phyloP scores from a whole-genome alignment of 1,140 invertebrate species.

The Cydia pomonella region DNA sequence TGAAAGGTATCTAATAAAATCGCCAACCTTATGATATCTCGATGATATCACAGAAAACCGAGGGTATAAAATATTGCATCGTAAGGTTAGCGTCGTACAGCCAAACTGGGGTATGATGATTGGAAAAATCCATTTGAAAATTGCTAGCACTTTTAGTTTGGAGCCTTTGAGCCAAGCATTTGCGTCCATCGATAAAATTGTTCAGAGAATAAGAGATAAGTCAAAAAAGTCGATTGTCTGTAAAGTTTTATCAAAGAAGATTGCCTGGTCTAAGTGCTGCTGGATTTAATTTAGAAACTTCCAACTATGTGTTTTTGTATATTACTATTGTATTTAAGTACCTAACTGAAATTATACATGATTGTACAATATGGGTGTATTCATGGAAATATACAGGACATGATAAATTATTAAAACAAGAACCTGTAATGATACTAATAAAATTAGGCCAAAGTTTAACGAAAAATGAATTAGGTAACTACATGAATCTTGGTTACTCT shows the following conservation, averaged over 20 bases:
- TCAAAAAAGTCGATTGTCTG: background rate
- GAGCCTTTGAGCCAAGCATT: background rate
- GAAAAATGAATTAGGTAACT: no score
- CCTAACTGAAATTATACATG: no score
- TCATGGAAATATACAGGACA: no score
- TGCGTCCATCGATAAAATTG: background rate
- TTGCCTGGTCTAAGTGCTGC: background rate
- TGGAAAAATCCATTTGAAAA: conserved; percentile 3
- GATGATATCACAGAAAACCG: background rate
- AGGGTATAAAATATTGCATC: background rate
- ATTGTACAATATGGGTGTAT: no score
- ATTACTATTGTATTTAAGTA: no score
- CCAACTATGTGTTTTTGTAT: background rate
- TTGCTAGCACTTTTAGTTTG: background rate
- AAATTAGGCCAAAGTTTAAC: no score
- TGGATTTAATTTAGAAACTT: background rate
- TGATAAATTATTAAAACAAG: no score
- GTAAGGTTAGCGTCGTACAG: background rate
- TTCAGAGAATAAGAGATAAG: background rate
- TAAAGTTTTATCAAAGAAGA: background rate
- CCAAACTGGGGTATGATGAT: background rate
- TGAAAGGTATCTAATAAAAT: no score
- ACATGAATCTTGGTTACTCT: no score
- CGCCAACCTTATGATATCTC: background rate
- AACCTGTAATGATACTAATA: no score